These are phyloP conservation scores for Merluccius polli DNA, from an alignment of 2,797 vertebrate genomes.

Conservation along the genomic window DNA sequence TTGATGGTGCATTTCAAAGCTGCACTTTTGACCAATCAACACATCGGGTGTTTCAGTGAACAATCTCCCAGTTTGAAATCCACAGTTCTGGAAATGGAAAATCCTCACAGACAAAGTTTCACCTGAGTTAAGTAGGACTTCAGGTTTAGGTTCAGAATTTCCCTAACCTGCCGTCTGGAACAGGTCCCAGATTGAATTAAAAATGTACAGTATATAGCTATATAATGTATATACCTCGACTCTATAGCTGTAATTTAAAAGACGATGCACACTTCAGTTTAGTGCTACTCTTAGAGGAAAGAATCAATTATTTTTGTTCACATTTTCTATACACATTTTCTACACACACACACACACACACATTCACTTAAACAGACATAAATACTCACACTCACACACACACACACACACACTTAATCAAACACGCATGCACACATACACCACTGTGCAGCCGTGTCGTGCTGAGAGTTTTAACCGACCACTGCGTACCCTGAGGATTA, in stretches of 20 bases:
- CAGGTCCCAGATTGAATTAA: neutral
- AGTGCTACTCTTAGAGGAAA: too few relatives aligned
- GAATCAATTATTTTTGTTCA: neutral
- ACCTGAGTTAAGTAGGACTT: neutral
- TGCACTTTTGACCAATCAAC: neutral
- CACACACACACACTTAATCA: neutral
- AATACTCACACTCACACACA: neutral
- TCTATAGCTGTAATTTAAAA: too few relatives aligned
- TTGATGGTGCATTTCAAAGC: neutral
- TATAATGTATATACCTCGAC: too few relatives aligned
- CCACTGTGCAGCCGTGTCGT: constrained; percentile 17
- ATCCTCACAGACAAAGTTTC: neutral
- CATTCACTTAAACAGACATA: constrained; percentile 4
- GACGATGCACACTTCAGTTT: too few relatives aligned
- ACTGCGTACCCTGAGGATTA: constrained; percentile 26
- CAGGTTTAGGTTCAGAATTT: neutral
- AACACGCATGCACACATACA: neutral
- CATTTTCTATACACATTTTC: neutral
- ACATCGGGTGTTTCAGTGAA: neutral
- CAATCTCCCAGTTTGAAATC: neutral
- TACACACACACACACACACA: constrained; percentile 15
- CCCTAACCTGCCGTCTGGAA: neutral
- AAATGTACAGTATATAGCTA: neutral
- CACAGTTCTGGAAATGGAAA: neutral
- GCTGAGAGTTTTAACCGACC: constrained; percentile 53